Percentiles rank a stretch among this genome's conserved stretches.
These are phyloP conservation scores for Hypena proboscidalis DNA, from an alignment of 2,888 invertebrate genomes.

Conservation along the genomic window DNA sequence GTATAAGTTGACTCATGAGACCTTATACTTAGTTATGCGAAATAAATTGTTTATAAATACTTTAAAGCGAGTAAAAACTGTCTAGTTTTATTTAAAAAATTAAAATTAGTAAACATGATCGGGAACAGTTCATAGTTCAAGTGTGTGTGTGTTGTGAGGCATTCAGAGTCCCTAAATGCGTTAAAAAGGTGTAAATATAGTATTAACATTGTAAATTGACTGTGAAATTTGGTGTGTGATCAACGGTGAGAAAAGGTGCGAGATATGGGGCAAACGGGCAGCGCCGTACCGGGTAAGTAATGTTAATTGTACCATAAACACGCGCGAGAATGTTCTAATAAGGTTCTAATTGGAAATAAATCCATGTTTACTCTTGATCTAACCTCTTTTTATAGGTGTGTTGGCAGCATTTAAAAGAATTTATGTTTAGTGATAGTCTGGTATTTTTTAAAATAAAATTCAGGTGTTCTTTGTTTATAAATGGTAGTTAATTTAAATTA, in stretches of 20 bases:
- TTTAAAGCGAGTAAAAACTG: constrained; percentile 18
- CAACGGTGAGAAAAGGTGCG: constrained; percentile 23
- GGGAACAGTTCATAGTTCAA: constrained; percentile 66
- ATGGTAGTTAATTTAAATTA: too few species aligned
- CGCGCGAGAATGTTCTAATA: constrained; percentile 45
- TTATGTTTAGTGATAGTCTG: constrained; percentile 2
- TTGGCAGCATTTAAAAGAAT: constrained; percentile 1
- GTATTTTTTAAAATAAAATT: too few species aligned
- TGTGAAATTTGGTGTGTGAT: constrained; percentile 36
- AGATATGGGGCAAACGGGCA: constrained; percentile 76
- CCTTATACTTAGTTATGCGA: constrained; percentile 11
- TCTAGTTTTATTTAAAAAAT: constrained; percentile 42
- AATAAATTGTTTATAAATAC: constrained; percentile 12
- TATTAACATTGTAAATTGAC: constrained; percentile 26
- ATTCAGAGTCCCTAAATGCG: constrained; percentile 44
- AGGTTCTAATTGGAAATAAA: constrained; percentile 55
- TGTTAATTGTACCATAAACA: constrained; percentile 51
- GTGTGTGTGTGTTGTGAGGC: constrained; percentile 52
- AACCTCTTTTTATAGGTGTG: constrained; percentile 32
- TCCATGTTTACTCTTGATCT: constrained; percentile 39
- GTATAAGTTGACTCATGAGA: constrained; percentile 8
- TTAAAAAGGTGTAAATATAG: constrained; percentile 50
- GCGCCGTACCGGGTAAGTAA: constrained; percentile 76
- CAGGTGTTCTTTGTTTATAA: background rate
- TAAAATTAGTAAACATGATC: constrained; percentile 59